A percentile compares a stretch with the other conserved stretches of the same genome.
Evolutionary conservation across 2,888 invertebrate genomes (phyloP).

Genomic region (Caradrina kadenii): DNA sequence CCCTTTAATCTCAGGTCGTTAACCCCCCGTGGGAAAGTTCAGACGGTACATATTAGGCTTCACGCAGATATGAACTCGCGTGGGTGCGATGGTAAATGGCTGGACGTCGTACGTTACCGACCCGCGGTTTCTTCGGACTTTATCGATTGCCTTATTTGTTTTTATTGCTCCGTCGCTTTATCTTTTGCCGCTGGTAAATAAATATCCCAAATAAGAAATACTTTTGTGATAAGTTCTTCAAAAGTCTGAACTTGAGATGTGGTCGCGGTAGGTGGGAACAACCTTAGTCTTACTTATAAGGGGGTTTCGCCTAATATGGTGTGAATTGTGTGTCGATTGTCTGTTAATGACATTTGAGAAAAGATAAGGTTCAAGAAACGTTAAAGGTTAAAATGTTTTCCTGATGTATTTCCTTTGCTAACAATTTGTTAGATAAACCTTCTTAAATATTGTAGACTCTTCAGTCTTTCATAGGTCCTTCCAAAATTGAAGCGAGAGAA

Average conservation of each 20-base stretch:
- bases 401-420: background rate
- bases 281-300: slow-evolving; percentile 8
- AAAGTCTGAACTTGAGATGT: background rate
- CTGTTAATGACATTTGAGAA: slow-evolving; percentile 1
- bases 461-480: too few relatives aligned
- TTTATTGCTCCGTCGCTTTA: background rate
- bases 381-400: background rate
- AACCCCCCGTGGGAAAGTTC: slow-evolving; percentile 60
- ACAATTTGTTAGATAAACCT: background rate
- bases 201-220: background rate
- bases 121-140: slow-evolving; percentile 10
- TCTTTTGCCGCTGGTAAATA: slow-evolving; percentile 10
- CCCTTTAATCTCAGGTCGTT: slow-evolving; percentile 54
- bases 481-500: too few relatives aligned
- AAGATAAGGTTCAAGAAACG: background rate
- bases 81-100: slow-evolving; percentile 35
- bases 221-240: background rate
- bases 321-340: slow-evolving; percentile 14
- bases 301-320: background rate
- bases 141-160: slow-evolving; percentile 29
- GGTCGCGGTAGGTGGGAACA: background rate
- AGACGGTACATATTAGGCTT: slow-evolving; percentile 26
- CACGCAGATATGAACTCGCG: slow-evolving; percentile 36
- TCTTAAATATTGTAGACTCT: too few relatives aligned
- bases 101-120: slow-evolving; percentile 1